Conservation (phyloP, 2,797 vertebrate species). For the Pygocentrus nattereri region DNA sequence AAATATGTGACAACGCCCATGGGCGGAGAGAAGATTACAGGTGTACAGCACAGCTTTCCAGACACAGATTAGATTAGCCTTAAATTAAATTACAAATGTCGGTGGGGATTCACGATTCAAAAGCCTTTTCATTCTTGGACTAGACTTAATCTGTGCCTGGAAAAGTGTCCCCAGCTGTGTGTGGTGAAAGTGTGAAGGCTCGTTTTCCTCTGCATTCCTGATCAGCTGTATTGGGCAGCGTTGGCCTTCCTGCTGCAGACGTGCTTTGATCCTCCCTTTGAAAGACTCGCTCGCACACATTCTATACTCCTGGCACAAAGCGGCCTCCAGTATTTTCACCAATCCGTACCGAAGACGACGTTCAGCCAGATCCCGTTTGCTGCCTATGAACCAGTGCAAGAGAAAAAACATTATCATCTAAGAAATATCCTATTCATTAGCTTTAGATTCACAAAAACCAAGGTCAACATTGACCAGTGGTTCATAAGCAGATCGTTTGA, state of each 20-base stretch:
- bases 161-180: background rate
- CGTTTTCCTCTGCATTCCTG: conserved; percentile 43
- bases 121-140: conserved; percentile 5
- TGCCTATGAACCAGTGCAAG: background rate
- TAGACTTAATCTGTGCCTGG: background rate
- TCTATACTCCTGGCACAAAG: background rate
- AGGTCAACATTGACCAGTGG: too few relatives aligned
- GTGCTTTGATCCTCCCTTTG: conserved; percentile 51
- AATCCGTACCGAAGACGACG: background rate
- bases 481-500: too few relatives aligned
- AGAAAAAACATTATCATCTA: too few relatives aligned
- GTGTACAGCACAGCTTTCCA: conserved; percentile 1
- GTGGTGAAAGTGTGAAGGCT: conserved; percentile 15
- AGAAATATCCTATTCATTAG: too few relatives aligned
- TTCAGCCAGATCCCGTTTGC: background rate
- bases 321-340: background rate
- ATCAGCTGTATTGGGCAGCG: conserved; percentile 36
- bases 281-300: conserved; percentile 13
- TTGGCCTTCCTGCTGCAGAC: conserved; percentile 34
- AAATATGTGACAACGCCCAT: background rate
- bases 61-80: conserved; percentile 10
- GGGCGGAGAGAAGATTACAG: background rate
- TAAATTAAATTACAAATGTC: background rate
- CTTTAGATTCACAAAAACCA: too few relatives aligned
- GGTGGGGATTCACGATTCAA: conserved; percentile 3